A percentile compares a stretch with the other conserved stretches of the same genome.
Conservation (phyloP, 2,113 vertebrate species). For the Athene cunicularia region DNA sequence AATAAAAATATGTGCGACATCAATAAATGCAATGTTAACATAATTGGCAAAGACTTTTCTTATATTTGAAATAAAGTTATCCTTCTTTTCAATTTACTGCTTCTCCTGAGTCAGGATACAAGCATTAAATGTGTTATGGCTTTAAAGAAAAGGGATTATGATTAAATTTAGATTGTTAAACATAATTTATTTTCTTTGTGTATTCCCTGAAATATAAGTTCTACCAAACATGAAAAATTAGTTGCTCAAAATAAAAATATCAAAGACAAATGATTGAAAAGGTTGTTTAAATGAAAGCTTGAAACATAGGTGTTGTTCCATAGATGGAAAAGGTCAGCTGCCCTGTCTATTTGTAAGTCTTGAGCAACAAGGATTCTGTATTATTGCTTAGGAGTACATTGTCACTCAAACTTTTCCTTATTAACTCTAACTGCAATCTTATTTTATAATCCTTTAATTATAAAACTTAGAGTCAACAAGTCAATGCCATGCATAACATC, state of each 20-base stretch:
- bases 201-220: neutral
- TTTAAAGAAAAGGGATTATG: neutral
- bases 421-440: neutral
- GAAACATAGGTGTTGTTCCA: neutral
- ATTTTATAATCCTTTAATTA: slow-evolving; percentile 23
- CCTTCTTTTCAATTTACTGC: neutral
- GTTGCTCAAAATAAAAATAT: neutral
- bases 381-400: neutral
- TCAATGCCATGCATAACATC: neutral
- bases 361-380: neutral
- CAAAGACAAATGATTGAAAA: neutral
- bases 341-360: neutral
- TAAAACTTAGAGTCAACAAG: neutral
- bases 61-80: neutral
- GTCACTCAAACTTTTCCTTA: neutral
- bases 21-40: neutral
- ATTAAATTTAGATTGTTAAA: neutral
- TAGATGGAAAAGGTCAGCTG: neutral
- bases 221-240: neutral
- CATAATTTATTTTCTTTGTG: neutral
- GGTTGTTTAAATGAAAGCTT: neutral
- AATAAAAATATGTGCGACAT: neutral
- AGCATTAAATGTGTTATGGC: neutral
- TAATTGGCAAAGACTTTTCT: neutral
- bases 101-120: neutral